Percentiles rank a stretch among this genome's conserved stretches.
Conservation (phyloP, 2,113 vertebrate genomes). For the Balaenoptera acutorostrata region DNA sequence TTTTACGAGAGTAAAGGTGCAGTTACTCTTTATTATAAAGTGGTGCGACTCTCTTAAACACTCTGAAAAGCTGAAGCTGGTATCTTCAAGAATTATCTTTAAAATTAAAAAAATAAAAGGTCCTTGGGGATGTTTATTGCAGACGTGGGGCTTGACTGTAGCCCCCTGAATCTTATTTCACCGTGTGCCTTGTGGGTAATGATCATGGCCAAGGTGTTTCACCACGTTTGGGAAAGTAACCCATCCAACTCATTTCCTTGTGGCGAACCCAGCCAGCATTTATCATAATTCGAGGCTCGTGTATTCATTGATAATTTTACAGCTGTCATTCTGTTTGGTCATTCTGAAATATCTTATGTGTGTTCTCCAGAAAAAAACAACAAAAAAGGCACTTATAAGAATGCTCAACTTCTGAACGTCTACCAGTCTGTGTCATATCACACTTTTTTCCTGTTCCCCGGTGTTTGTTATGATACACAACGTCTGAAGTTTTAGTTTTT, state of each 20-base stretch:
- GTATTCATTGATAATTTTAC: background rate
- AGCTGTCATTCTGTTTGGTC: background rate
- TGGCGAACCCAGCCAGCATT: background rate
- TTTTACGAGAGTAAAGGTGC: background rate
- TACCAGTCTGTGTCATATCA: background rate
- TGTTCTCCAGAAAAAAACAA: background rate
- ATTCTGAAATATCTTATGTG: background rate
- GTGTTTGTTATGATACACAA: background rate
- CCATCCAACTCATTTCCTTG: background rate
- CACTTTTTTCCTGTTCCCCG: background rate
- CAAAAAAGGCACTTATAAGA: background rate
- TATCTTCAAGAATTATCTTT: background rate
- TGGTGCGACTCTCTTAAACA: background rate
- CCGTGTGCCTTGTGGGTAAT: accelerated
- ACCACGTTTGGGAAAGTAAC: background rate
- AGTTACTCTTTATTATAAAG: background rate
- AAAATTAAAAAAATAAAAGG: background rate
- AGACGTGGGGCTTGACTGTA: accelerated
- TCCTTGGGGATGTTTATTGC: background rate
- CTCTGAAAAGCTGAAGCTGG: background rate
- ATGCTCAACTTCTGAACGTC: background rate
- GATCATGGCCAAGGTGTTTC: background rate
- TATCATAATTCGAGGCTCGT: background rate
- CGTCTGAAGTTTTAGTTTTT: background rate
- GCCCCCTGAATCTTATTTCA: no score